These are phyloP conservation scores for Cardiocondyla obscurior DNA, from an alignment of 1,140 invertebrate species.

Conservation along the genomic window DNA sequence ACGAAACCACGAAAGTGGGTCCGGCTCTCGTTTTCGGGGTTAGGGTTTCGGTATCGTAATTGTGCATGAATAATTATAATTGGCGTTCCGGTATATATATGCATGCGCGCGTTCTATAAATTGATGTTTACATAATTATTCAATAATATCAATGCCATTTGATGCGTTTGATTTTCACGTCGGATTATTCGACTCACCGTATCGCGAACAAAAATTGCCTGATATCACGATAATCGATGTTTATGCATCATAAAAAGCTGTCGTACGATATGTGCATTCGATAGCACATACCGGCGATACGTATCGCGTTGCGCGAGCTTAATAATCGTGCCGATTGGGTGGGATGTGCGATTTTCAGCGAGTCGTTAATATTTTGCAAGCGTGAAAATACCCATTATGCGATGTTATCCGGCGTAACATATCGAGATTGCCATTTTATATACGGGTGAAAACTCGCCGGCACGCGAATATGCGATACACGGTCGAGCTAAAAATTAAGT, in stretches of 20 bases:
- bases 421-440: slow-evolving; percentile 28
- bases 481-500: neutral
- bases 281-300: neutral
- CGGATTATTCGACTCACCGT: neutral
- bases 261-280: neutral
- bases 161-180: neutral
- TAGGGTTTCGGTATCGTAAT: neutral
- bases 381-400: slow-evolving; percentile 29
- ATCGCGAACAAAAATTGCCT: slow-evolving; percentile 1
- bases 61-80: slow-evolving; percentile 4
- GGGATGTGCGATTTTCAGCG: slow-evolving; percentile 9
- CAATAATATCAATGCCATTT: neutral
- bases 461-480: too few species aligned
- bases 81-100: too few species aligned
- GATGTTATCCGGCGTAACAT: neutral
- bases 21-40: neutral
- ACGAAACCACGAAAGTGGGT: neutral
- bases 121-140: neutral
- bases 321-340: slow-evolving; percentile 4
- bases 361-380: slow-evolving; percentile 39
- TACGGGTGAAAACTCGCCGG: neutral
- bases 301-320: neutral
- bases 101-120: neutral
- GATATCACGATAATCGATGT: slow-evolving; percentile 28
- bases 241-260: slow-evolving; percentile 34